These are phyloP conservation scores for Platysteira castanea DNA, from an alignment of 2,113 vertebrate genomes.

Conservation along the genomic window DNA sequence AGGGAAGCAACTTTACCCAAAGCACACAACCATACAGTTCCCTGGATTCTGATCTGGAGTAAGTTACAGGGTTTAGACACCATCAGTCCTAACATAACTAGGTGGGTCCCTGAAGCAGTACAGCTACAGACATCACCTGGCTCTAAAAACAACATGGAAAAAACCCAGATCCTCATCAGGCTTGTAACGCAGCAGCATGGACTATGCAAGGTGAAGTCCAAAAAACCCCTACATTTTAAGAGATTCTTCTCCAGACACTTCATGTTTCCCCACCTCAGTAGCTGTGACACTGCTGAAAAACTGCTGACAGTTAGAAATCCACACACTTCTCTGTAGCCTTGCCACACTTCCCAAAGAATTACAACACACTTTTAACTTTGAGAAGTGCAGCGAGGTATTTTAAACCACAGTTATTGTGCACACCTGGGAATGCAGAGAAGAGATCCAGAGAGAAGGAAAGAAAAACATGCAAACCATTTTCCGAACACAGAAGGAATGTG, in stretches of 20 bases:
- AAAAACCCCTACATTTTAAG: neutral
- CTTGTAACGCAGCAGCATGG: neutral
- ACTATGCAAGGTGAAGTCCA: neutral
- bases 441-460: neutral
- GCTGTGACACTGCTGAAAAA: neutral
- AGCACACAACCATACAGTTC: neutral
- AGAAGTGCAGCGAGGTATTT: neutral
- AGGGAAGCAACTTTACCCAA: neutral
- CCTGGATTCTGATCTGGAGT: neutral
- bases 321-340: neutral
- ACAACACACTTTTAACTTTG: neutral
- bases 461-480: neutral
- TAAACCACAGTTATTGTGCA: neutral
- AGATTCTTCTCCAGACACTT: neutral
- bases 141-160: neutral
- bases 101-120: neutral
- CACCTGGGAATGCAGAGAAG: neutral
- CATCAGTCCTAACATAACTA: neutral
- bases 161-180: neutral
- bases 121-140: neutral
- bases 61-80: neutral
- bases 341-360: neutral
- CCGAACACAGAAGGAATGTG: accelerated
- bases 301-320: neutral
- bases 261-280: neutral